A percentile compares a stretch with the other conserved stretches of the same genome.
Evolutionary conservation across 2,888 invertebrate genomes (phyloP).

Genomic region (Hirtodrosophila confusa): DNA sequence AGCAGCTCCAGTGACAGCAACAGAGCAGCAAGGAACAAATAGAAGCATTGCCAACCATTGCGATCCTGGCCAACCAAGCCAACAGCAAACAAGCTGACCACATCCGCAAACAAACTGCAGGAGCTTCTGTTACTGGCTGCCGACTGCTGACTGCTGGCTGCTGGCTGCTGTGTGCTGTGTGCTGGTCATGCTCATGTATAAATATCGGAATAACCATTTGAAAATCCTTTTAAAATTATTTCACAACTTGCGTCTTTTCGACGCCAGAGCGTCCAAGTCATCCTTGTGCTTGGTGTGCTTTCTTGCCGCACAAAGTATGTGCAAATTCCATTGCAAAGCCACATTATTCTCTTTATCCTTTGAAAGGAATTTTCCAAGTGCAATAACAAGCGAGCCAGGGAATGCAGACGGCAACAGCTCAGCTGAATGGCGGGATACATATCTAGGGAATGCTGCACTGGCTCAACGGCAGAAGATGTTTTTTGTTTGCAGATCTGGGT

Average conservation of each 20-base stretch:
- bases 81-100: constrained; percentile 70
- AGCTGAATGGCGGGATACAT: constrained; percentile 10
- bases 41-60: constrained; percentile 19
- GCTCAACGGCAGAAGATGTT: constrained; percentile 20
- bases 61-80: constrained; percentile 39
- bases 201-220: constrained; percentile 78
- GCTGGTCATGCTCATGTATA: constrained; percentile 67
- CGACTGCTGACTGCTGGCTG: too few species aligned
- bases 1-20: constrained; percentile 17
- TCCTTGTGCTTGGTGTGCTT: constrained; percentile 35
- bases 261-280: constrained; percentile 51
- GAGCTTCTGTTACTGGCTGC: constrained; percentile 24
- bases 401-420: constrained; percentile 31
- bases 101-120: constrained; percentile 68
- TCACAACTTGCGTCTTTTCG: constrained; percentile 78
- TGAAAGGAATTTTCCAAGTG: constrained; percentile 79
- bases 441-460: constrained; percentile 21
- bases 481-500: constrained; percentile 12
- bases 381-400: constrained; percentile 67
- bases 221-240: constrained; percentile 80
- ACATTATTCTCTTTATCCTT: constrained; percentile 81
- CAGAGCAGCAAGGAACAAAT: constrained; percentile 33
- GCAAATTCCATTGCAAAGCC: constrained; percentile 81
- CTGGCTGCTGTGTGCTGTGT: constrained; percentile 14
- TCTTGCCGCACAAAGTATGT: constrained; percentile 69